A percentile compares a stretch with the other conserved stretches of the same genome.
Conservation (phyloP, 92 coral and sea anemone genomes). For the Siderastrea siderea region DNA sequence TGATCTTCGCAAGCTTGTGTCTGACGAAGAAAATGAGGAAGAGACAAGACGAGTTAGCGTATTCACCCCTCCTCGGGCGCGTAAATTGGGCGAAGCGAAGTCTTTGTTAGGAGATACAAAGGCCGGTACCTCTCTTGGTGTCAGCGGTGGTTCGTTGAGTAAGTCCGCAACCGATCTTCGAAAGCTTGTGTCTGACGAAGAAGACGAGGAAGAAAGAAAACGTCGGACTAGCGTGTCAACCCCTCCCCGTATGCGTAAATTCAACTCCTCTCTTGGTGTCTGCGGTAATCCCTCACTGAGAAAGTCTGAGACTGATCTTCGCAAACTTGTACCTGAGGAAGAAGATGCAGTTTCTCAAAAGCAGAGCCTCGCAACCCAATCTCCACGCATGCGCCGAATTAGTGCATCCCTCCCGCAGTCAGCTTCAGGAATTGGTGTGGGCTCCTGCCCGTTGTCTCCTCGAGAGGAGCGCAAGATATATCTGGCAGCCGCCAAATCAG, state of each 20-base stretch:
- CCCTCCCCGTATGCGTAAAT: not conserved
- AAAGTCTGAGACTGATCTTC: conserved; percentile 33
- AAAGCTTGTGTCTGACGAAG: conserved; percentile 25
- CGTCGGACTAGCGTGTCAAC: not conserved
- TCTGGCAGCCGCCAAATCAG: conserved; percentile 34
- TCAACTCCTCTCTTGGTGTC: not conserved
- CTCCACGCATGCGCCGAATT: conserved; percentile 16
- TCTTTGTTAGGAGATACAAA: not conserved
- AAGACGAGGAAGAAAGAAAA: not conserved
- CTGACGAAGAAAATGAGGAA: conserved; percentile 9
- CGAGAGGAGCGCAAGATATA: conserved; percentile 39
- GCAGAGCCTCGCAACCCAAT: not conserved
- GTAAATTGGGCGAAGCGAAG: not conserved
- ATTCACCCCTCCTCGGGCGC: not conserved
- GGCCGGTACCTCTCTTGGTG: not conserved
- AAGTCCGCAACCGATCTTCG: conserved; percentile 32
- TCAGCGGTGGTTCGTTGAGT: not conserved
- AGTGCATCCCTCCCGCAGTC: not conserved
- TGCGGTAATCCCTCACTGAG: conserved; percentile 1
- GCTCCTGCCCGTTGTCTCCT: conserved; percentile 15
- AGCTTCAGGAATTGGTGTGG: not conserved
- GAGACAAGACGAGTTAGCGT: not conserved
- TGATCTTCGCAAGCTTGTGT: conserved; percentile 7
- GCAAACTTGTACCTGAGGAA: conserved; percentile 25
- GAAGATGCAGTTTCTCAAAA: not conserved